Conservation (phyloP, 2,797 vertebrate genomes). For the Danio tinwini region DNA sequence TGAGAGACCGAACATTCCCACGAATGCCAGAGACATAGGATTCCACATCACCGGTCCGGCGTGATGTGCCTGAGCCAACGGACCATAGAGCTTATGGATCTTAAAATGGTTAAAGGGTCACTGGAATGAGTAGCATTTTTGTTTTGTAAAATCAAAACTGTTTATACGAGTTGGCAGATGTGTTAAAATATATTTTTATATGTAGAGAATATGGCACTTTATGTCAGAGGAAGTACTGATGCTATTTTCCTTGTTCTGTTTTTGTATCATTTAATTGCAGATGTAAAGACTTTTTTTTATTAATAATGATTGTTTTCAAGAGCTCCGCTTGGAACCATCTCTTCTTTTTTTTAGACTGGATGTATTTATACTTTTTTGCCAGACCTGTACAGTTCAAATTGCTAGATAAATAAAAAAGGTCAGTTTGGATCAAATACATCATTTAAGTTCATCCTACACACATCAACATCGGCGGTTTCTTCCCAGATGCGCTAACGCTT, state of each 20-base stretch:
- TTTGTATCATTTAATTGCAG: slow-evolving; percentile 48
- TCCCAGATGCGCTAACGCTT: slow-evolving; percentile 19
- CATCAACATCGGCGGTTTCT: background rate
- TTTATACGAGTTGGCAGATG: slow-evolving; percentile 77
- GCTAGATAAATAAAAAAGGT: slow-evolving; percentile 59
- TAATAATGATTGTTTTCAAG: slow-evolving; percentile 42
- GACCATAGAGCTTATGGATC: slow-evolving; percentile 72
- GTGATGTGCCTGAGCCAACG: slow-evolving; percentile 76
- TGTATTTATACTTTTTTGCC: slow-evolving; percentile 54
- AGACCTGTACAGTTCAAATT: slow-evolving; percentile 51
- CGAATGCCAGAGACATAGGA: slow-evolving; percentile 71
- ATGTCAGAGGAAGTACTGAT: slow-evolving; percentile 75
- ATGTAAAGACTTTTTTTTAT: slow-evolving; percentile 62
- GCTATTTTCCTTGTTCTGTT: slow-evolving; percentile 67
- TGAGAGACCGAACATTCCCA: slow-evolving; percentile 67
- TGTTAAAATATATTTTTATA: slow-evolving; percentile 84
- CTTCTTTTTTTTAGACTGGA: slow-evolving; percentile 61
- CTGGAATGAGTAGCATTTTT: slow-evolving; percentile 67
- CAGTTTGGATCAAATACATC: slow-evolving; percentile 35
- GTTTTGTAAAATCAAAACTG: slow-evolving; percentile 75
- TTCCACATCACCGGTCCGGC: slow-evolving; percentile 75
- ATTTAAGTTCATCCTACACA: slow-evolving; percentile 1
- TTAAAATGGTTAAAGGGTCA: slow-evolving; percentile 71
- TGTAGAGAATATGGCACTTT: slow-evolving; percentile 81
- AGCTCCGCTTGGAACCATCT: slow-evolving; percentile 54